Conservation (phyloP, 2,888 invertebrate species). For the Drosophila phalerata region DNA sequence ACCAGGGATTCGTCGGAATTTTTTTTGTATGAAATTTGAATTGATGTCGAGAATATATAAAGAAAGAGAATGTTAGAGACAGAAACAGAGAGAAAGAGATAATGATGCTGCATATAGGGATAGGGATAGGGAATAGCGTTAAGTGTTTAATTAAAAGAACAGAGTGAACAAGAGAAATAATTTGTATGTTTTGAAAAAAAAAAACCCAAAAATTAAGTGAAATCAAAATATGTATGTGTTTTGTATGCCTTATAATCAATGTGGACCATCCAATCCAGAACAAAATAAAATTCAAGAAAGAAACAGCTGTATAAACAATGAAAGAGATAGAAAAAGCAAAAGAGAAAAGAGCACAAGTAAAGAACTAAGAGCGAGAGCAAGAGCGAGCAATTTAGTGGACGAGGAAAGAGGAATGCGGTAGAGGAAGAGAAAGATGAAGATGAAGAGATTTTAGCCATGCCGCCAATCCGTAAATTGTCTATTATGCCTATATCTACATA, state of each 20-base stretch:
- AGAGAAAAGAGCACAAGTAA: conserved; percentile 4
- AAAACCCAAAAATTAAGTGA: conserved; percentile 10
- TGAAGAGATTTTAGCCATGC: conserved; percentile 14
- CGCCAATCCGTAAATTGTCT: conserved; percentile 33
- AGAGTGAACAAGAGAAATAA: conserved; percentile 5
- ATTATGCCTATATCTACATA: conserved; percentile 24
- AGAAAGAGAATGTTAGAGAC: conserved; percentile 18
- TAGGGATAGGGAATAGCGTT: conserved; percentile 23
- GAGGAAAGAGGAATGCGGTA: not conserved
- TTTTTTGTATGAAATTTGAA: conserved; percentile 48
- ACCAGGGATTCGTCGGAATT: conserved; percentile 57
- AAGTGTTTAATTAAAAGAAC: conserved; percentile 8
- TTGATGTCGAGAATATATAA: conserved; percentile 33
- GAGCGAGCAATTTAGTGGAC: conserved; percentile 14
- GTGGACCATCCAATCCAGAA: conserved; percentile 48
- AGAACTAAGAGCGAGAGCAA: conserved; percentile 7
- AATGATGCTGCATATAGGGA: conserved; percentile 5
- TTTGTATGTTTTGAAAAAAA: conserved; percentile 12
- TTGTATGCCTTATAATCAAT: conserved; percentile 55
- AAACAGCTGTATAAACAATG: conserved; percentile 20
- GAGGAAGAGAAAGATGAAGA: not conserved
- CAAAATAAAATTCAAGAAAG: conserved; percentile 8
- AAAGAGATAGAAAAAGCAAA: not conserved
- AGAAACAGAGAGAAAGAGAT: conserved; percentile 12
- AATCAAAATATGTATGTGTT: conserved; percentile 49